These are phyloP conservation scores for Leptodactylus fallax DNA, from an alignment of 2,797 vertebrate genomes.

Conservation along the genomic window DNA sequence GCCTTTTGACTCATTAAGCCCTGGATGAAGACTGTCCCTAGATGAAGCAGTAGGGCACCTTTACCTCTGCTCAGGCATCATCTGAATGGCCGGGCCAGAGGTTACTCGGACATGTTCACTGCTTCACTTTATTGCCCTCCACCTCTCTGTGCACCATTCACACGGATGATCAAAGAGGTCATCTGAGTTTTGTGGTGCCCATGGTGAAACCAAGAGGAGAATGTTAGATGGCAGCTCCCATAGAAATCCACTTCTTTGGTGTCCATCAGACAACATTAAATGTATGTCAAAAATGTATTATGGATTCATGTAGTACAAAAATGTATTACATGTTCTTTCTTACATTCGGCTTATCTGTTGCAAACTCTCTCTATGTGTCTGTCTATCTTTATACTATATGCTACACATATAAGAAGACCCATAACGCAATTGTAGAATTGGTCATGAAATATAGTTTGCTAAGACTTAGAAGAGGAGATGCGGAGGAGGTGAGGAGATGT, in stretches of 20 bases:
- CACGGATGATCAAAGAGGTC: constrained; percentile 75
- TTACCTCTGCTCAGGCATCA: constrained; percentile 77
- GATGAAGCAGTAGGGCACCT: constrained; percentile 80
- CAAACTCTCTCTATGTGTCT: neutral
- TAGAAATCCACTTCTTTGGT: neutral
- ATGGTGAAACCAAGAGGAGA: constrained; percentile 11
- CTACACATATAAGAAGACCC: no score
- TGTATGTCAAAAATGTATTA: neutral
- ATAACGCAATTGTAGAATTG: no score
- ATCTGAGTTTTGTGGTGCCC: constrained; percentile 68
- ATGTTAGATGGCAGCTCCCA: neutral
- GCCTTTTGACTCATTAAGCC: constrained; percentile 85
- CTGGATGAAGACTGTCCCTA: constrained; percentile 72
- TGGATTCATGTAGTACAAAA: no score
- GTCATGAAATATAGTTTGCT: no score
- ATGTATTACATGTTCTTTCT: no score
- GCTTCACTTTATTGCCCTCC: constrained; percentile 85
- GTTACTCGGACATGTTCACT: constrained; percentile 87
- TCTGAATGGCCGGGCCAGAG: constrained; percentile 81
- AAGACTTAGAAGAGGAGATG: no score
- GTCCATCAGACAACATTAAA: neutral
- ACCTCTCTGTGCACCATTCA: constrained; percentile 72
- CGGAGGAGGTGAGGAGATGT: no score
- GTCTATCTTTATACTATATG: neutral
- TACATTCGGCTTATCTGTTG: no score